Base-by-base conservation (phyloP, 1,140 invertebrate genomes). In the Adoxophyes honmai region DNA sequence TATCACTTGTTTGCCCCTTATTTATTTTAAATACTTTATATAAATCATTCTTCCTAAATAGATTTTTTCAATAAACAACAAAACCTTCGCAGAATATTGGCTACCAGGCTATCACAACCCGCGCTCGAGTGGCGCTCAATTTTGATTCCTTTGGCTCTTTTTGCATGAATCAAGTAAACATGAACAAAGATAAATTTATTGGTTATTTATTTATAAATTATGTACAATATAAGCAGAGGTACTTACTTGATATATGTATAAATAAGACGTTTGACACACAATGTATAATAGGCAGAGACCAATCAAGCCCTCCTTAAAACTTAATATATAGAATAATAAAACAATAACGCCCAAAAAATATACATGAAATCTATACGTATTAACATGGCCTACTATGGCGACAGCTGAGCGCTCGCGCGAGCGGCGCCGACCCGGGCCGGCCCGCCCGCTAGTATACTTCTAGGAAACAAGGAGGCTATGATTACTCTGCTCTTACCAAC, bases 51-150 rank as follows among this genome's bases (percentile, higher is more conserved):
- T 28, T 28, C 2, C 21, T 28, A 28, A 28, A 28, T 28, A 28
- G 6, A 28, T 36, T 3, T 36, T 34, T 9, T 11, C 3, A 76
- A 75, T 77, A 74, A 81, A 77, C 65, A 85, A 86, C 78, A 78
- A 61, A 81, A 82, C 78, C 75, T 66, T 64, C 59, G 13, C 67
- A 65, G 57, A 71, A 68, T 72, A 73, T 70, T 65, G 66, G 69
- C 67, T 80, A 81, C 81, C 75, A 78, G 66, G 69, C 67, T 80
- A 81, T 83, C 75, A 78, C 74, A 83, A 83, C 77, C 71, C 58
- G 69, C 61, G 64, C 59, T 59, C 54, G 59, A 58, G 54, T 59
- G 55, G 70, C 52, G 54, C 64, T 59, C 58, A 70, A 77, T 75
- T 81, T 76, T 75, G 73, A 83, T 80, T 71, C 73, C 72, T 81